Evolutionary conservation across 2,113 vertebrate genomes (phyloP), one percentile per base, ranked within the genome.

Genomic region (Microcebus lehilahytsara): DNA sequence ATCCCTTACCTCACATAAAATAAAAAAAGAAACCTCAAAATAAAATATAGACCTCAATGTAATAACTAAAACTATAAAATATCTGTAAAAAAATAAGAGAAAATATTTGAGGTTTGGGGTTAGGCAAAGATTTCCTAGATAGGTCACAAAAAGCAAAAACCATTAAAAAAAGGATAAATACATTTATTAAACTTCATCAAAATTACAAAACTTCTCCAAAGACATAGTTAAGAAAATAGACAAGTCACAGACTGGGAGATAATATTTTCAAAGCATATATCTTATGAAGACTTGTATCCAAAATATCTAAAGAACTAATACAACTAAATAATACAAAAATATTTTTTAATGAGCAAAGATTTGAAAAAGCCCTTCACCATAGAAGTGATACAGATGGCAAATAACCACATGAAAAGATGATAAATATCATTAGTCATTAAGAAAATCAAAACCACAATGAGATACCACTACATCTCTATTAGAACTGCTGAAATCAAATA

Each of bases 121-220:
- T 74, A 75, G 13, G 60, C 37, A 97, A 91, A 95, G 25, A 85
- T 87, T 88, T 88, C 72, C 93, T 94, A 85, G 53, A 79, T 60
- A 69, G n/a, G 23, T 62, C 14, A 51, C 25, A 92, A 53, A 93
- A 56, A 4, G 0, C 5, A 62, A 2, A 90, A 79, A 58, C 14
- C 27, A 62, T 77, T 74, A 83, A 93, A 37, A 58, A 77, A 85
- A 89, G 75, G 81, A 83, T 16, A 94, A n/a, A 49, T 81, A 34
- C 37, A 34, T 37, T 88, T 56, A 93, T 37, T 91, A 56, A 93
- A 58, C 51, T 67, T 93, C 10, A 75, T 88, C 12, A 92, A 46
- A 92, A 79, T 88, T 87, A 79, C 22, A 90, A 92, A 89, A 86
- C 11, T 64, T 46, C 56, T 84, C 60, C 42, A 85, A 96, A 79